phyloP scores from a whole-genome alignment of 2,888 invertebrate genomes.

The Sericinus montela region DNA sequence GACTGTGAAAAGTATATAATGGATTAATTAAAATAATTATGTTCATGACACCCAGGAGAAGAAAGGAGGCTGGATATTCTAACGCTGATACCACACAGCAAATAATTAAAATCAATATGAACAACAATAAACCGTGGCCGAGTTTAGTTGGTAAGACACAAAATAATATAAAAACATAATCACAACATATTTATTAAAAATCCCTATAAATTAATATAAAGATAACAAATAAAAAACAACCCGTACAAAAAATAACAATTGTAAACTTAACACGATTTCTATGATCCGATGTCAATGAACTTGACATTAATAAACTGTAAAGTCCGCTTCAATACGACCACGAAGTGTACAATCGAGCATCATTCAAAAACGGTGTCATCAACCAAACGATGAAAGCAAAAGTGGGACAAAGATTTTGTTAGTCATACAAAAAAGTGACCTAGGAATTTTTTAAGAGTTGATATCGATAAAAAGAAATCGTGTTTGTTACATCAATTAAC shows the following conservation, averaged over 20 bases:
- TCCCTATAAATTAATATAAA: slow-evolving; percentile 18
- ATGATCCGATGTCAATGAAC: background rate
- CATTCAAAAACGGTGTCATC: slow-evolving; percentile 37
- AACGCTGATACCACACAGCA: too few species aligned
- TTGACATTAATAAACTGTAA: background rate
- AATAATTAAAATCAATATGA: too few species aligned
- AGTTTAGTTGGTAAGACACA: too few species aligned
- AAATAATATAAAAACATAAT: background rate
- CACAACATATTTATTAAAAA: slow-evolving; percentile 3
- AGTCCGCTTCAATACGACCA: slow-evolving; percentile 7
- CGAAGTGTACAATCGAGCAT: slow-evolving; percentile 10
- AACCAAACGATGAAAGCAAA: background rate
- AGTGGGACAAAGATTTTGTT: slow-evolving; percentile 27
- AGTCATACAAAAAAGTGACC: slow-evolving; percentile 4
- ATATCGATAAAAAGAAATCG: slow-evolving; percentile 2
- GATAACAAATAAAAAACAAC: slow-evolving; percentile 30
- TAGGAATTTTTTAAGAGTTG: background rate
- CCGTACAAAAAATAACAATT: slow-evolving; percentile 27
- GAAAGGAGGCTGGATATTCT: too few species aligned
- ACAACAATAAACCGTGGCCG: too few species aligned
- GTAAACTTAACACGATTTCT: slow-evolving; percentile 1
- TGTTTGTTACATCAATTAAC: slow-evolving; percentile 21
- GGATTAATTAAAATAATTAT: too few species aligned
- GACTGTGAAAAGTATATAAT: too few species aligned
- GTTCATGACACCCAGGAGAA: too few species aligned